Conservation (phyloP, 2,888 invertebrate species). For the Xylota sylvarum region DNA sequence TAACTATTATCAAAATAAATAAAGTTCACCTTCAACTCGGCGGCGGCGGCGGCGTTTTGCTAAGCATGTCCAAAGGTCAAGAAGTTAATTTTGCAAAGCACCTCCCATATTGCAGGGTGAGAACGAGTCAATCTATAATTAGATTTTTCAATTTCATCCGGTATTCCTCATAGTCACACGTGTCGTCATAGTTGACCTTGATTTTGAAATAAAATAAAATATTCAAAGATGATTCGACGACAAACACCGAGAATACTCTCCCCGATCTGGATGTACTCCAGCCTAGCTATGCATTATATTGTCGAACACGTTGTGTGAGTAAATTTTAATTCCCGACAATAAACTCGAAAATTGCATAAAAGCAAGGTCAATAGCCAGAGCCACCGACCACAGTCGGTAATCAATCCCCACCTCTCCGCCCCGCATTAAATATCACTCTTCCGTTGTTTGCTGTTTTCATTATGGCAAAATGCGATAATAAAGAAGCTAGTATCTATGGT, state of each 20-base stretch:
- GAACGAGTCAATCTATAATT: not conserved
- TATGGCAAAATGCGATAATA: not conserved
- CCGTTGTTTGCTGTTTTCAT: not conserved
- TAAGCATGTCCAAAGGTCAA: conserved; percentile 18
- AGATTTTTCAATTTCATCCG: not conserved
- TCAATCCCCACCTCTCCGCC: not conserved
- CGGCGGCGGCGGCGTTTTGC: not conserved
- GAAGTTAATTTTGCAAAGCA: conserved; percentile 5
- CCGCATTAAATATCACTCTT: not conserved
- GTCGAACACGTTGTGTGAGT: not conserved
- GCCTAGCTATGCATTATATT: not conserved
- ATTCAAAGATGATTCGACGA: conserved; percentile 4
- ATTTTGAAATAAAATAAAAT: conserved; percentile 27
- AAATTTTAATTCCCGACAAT: not conserved
- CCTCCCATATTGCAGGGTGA: not conserved
- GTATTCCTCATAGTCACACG: conserved; percentile 14
- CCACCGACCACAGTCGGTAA: not conserved
- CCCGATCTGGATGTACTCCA: not conserved
- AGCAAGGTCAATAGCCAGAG: conserved; percentile 24
- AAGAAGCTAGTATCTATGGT: conserved; percentile 3
- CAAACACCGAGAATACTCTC: not conserved
- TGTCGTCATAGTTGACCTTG: conserved; percentile 38
- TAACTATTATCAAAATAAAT: conserved; percentile 25
- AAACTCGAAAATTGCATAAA: not conserved
- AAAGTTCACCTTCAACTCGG: conserved; percentile 33